phyloP scores from a whole-genome alignment of 35 echinoderm and acorn worm genomes.

The Ophiothrix spiculata region DNA sequence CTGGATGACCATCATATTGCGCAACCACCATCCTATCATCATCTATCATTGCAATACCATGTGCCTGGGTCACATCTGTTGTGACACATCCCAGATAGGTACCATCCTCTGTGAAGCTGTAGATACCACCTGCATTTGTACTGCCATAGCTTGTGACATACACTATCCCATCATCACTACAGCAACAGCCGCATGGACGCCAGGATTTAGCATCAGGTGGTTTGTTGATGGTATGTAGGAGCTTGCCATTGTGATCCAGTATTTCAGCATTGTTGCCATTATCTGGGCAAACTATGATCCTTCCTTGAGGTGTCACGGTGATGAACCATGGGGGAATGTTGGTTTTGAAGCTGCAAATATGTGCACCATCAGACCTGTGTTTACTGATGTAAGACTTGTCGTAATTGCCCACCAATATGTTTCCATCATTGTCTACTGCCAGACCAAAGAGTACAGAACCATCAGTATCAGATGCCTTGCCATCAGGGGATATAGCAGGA shows the following conservation, averaged over 20 bases:
- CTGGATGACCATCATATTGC: neutral
- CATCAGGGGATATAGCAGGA: neutral
- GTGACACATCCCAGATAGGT: neutral
- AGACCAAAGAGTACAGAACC: neutral
- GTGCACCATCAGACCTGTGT: neutral
- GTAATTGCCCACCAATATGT: neutral
- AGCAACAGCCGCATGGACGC: neutral
- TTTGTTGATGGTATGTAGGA: neutral
- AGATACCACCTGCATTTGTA: neutral
- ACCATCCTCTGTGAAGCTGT: neutral
- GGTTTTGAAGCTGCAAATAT: neutral
- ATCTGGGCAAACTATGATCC: neutral
- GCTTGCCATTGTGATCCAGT: neutral
- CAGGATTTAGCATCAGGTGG: neutral
- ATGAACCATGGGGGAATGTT: neutral
- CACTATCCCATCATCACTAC: neutral
- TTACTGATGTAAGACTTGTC: slow-evolving; percentile 6
- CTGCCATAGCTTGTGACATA: neutral
- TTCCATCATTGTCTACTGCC: neutral
- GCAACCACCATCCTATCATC: neutral
- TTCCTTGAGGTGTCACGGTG: neutral
- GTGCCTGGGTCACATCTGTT: neutral
- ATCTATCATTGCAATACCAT: neutral
- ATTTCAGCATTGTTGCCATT: neutral
- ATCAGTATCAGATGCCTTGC: neutral